Percentiles rank a stretch among this genome's conserved stretches.
phyloP scores from a whole-genome alignment of 2,113 vertebrate genomes.

The Paramisgurnus dabryanus region DNA sequence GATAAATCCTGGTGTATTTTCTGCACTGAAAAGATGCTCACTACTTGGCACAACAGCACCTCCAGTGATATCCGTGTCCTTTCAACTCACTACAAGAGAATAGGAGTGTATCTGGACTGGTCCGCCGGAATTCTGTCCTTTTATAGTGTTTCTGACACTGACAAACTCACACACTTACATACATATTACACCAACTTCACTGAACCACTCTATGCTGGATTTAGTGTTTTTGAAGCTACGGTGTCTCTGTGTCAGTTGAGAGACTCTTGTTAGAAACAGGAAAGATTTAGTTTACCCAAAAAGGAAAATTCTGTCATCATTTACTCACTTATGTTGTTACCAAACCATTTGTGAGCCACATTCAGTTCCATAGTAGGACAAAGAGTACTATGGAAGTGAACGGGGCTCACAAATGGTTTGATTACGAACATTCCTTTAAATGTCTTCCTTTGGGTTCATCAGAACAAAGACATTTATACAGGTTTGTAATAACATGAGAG shows the following conservation, averaged over 20 bases:
- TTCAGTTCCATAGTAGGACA: too few species aligned
- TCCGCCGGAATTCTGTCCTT: not conserved
- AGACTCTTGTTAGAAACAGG: not conserved
- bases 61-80: not conserved
- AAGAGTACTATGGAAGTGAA: too few species aligned
- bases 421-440: too few species aligned
- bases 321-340: too few species aligned
- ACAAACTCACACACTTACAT: not conserved
- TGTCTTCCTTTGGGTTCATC: too few species aligned
- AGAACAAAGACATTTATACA: too few species aligned
- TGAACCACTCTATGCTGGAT: conserved; percentile 2
- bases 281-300: too few species aligned
- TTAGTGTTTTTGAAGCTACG: not conserved
- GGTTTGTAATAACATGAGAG: too few species aligned
- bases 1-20: not conserved
- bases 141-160: not conserved
- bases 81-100: not conserved
- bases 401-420: too few species aligned
- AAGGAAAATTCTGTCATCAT: too few species aligned
- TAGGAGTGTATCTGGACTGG: conserved; percentile 5
- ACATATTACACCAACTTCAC: conserved; percentile 2
- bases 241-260: not conserved
- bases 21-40: not conserved
- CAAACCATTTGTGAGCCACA: too few species aligned
- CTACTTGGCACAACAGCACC: not conserved